Evolutionary conservation across 1,140 invertebrate genomes (phyloP).

Genomic region (Dendroctonus ponderosae): DNA sequence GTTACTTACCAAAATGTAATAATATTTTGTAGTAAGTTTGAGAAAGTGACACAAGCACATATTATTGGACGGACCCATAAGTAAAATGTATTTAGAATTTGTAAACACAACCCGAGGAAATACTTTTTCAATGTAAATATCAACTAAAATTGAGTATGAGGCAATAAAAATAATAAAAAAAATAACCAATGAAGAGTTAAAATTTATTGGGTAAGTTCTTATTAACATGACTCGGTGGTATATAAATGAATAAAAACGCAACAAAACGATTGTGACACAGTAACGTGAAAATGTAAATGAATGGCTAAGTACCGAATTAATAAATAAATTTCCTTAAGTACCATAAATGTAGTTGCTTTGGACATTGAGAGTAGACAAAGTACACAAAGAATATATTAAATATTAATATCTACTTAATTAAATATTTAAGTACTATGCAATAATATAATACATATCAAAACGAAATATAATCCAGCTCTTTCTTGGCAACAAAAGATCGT

Average conservation of each 20-base stretch:
- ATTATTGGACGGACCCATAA: too few relatives aligned
- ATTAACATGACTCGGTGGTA: background rate
- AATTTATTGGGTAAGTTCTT: too few relatives aligned
- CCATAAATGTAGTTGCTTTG: constrained; percentile 8
- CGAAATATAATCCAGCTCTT: background rate
- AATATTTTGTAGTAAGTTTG: too few relatives aligned
- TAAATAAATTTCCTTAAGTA: constrained; percentile 10
- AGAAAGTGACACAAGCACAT: too few relatives aligned
- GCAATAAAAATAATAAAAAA: too few relatives aligned
- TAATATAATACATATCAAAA: constrained; percentile 20
- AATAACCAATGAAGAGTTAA: too few relatives aligned
- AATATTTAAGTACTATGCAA: constrained; percentile 24
- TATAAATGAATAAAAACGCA: background rate
- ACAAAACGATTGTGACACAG: too few relatives aligned
- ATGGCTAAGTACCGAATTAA: constrained; percentile 11
- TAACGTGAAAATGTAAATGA: constrained; percentile 29
- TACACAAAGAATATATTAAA: constrained; percentile 22
- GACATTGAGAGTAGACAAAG: constrained; percentile 6
- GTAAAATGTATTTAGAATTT: too few relatives aligned
- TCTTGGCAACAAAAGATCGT: background rate
- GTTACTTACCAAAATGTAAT: background rate
- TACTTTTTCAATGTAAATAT: too few relatives aligned
- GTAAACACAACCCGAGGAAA: too few relatives aligned
- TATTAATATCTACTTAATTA: constrained; percentile 19
- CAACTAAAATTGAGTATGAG: too few relatives aligned